Evolutionary conservation across 2,888 invertebrate species (phyloP), one percentile per base, ranked within the genome.

Genomic region (Sinelater perroti): DNA sequence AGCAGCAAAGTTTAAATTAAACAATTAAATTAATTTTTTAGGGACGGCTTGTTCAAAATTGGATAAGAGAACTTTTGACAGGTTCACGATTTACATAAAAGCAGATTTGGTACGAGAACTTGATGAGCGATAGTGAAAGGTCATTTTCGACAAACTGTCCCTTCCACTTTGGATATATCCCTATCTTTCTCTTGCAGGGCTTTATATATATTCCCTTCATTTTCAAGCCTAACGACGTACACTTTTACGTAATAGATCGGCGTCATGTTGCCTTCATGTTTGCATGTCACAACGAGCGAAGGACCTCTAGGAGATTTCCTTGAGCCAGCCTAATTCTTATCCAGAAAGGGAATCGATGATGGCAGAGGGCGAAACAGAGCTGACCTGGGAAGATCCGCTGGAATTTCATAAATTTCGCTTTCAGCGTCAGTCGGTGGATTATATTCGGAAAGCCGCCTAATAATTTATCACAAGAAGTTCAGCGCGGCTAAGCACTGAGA

Each of bases 81-180:
- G 38, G 18, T 31, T 31, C 45, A 8, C 36, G 46, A 51, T 50
- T 45, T 58, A 58, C 42, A 21, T 14, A 36, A 14, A 49, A 31
- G 42, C 33, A 49, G 53, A 53, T 58, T 53, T 53, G 47, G n/a
- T 30, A 24, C 8, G 44, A 35, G 28, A 54, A 49, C 54, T 58
- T 54, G 54, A 58, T 54, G 47, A 36, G 21, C 54, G 40, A 54
- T 54, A 54, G 54, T 54, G 42, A 44, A 45, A 54, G 58, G 54
- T 58, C 58, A 58, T 54, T 53, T 54, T 33, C 49, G 42, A 54
- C 54, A 54, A 54, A 58, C 54, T 49, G 58, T 49, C 44, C 54
- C 50, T 53, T 50, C 54, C 26, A 54, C 44, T 58, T 44, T 50
- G 42, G 49, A 54, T 49, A 49, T 53, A 40, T 40, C 47, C 49